phyloP scores from a whole-genome alignment of 2,113 vertebrate species.

The Oryzias celebensis region DNA sequence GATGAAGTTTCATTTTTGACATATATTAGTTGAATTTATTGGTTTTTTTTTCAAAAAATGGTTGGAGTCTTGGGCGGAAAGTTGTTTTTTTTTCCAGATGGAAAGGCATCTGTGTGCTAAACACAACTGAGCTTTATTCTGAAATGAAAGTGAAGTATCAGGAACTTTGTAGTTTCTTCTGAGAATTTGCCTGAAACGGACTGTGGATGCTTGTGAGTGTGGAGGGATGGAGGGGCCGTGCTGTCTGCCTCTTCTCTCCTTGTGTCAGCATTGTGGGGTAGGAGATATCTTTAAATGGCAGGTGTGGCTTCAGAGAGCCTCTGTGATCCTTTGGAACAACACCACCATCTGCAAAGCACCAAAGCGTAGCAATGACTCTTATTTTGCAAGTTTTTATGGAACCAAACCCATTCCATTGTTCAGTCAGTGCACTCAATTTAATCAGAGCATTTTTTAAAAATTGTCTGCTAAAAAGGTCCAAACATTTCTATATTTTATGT shows the following conservation, averaged over 20 bases:
- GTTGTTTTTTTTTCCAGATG: conserved; percentile 4
- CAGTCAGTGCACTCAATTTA: background rate
- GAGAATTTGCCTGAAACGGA: conserved; percentile 53
- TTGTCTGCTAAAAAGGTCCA: too few species aligned
- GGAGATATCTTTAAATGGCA: conserved; percentile 47
- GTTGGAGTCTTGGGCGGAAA: background rate
- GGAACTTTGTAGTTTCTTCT: conserved; percentile 53
- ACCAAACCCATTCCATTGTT: background rate
- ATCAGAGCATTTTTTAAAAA: background rate
- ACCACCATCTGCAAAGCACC: conserved; percentile 10
- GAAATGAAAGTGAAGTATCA: conserved; percentile 29
- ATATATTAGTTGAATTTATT: background rate
- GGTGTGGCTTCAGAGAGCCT: conserved; percentile 40
- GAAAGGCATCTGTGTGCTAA: background rate
- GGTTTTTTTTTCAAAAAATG: too few species aligned
- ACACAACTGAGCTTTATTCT: background rate
- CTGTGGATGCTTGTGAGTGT: conserved; percentile 19
- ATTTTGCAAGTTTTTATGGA: too few species aligned
- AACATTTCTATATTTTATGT: background rate
- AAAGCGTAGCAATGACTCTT: background rate
- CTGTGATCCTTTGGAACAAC: conserved; percentile 29
- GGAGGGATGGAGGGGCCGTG: conserved; percentile 17
- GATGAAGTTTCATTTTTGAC: background rate
- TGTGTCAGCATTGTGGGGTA: conserved; percentile 48
- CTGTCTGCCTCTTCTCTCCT: conserved; percentile 39